Percentiles rank a stretch among this genome's conserved stretches.
Evolutionary conservation across 1,140 invertebrate species (phyloP).

Genomic region (Trachelipus rathkii): DNA sequence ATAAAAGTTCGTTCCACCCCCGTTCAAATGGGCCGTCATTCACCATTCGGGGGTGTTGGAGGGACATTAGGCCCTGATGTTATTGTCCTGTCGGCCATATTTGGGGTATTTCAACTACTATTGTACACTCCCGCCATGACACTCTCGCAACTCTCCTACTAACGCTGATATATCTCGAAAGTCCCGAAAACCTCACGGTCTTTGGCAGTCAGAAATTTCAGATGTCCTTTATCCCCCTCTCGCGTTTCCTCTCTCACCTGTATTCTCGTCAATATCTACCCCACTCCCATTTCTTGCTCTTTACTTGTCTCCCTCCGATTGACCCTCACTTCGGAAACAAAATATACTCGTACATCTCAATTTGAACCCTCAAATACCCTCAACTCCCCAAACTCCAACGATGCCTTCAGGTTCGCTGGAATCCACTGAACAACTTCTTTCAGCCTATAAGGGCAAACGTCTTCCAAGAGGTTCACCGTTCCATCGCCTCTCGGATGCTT

Average conservation of each 20-base stretch:
- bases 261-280: not conserved
- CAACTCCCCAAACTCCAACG: constrained; percentile 31
- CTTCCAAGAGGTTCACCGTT: constrained; percentile 48
- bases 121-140: constrained; percentile 61
- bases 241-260: not conserved
- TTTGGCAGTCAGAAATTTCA: constrained; percentile 39
- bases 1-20: constrained; percentile 36
- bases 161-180: constrained; percentile 27
- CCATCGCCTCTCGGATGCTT: constrained; percentile 56
- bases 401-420: constrained; percentile 34
- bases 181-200: constrained; percentile 33
- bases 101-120: constrained; percentile 72
- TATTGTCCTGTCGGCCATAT: constrained; percentile 61
- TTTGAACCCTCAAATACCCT: constrained; percentile 46
- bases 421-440: constrained; percentile 42
- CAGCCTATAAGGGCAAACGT: constrained; percentile 48
- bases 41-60: constrained; percentile 36
- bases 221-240: constrained; percentile 36
- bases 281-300: constrained; percentile 21
- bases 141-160: constrained; percentile 38
- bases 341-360: constrained; percentile 33
- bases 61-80: constrained; percentile 39
- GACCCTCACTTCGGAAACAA: constrained; percentile 35
- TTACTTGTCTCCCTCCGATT: constrained; percentile 17
- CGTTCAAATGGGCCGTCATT: constrained; percentile 37